Evolutionary conservation across 1,140 invertebrate species (phyloP).

Genomic region (Triops longicaudatus): DNA sequence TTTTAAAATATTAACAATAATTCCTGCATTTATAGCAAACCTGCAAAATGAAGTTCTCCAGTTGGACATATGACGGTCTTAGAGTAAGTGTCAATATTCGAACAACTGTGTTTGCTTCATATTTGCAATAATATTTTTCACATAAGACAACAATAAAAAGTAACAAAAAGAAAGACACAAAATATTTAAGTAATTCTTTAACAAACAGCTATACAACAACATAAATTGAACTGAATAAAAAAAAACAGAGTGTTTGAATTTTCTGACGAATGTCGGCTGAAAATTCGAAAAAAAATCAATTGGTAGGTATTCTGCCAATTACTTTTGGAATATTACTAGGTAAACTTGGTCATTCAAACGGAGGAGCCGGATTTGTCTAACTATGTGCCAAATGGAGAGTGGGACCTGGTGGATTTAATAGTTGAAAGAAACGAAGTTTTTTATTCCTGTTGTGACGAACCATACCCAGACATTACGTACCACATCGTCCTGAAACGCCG

Average conservation of each 20-base stretch:
- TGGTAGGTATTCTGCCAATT: not conserved
- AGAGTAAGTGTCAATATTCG: slow-evolving; percentile 27
- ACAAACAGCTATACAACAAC: no score
- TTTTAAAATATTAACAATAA: no score
- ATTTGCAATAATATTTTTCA: not conserved
- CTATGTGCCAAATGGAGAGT: slow-evolving; percentile 51
- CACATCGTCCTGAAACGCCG: slow-evolving; percentile 43
- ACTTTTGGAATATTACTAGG: slow-evolving; percentile 29
- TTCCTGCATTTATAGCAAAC: slow-evolving; percentile 39
- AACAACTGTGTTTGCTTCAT: not conserved
- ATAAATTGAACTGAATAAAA: no score
- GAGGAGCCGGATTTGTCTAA: slow-evolving; percentile 38
- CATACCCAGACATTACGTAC: slow-evolving; percentile 51
- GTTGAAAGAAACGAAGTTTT: slow-evolving; percentile 41
- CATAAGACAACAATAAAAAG: no score
- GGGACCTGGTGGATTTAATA: slow-evolving; percentile 46
- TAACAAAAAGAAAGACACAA: no score
- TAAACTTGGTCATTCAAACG: slow-evolving; percentile 37
- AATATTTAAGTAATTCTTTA: not conserved
- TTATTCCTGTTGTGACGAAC: slow-evolving; percentile 48
- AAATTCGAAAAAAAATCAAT: not conserved
- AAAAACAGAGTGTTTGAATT: no score
- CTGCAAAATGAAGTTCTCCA: slow-evolving; percentile 34
- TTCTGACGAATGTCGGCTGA: no score
- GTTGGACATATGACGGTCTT: slow-evolving; percentile 35